Evolutionary conservation across 2,888 invertebrate species (phyloP).

Genomic region (Rhagium mordax): DNA sequence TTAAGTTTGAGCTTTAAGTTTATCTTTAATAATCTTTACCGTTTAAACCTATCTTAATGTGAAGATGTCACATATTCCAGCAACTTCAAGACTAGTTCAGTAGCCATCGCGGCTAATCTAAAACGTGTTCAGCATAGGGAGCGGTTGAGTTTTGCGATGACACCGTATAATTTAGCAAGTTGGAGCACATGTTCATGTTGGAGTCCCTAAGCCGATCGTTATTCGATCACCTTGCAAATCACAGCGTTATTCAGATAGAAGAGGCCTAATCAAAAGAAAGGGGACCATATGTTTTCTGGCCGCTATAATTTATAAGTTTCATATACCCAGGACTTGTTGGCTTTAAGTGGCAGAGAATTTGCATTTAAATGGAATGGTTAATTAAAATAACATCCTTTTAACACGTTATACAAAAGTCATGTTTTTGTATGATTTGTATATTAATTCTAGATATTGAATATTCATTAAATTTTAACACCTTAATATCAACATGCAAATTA

Average conservation of each 20-base stretch:
- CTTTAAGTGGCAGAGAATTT: conserved; percentile 43
- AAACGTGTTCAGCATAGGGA: conserved; percentile 65
- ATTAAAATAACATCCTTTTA: conserved; percentile 48
- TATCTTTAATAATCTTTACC: conserved; percentile 39
- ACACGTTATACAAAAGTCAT: conserved; percentile 43
- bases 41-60: conserved; percentile 36
- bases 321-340: conserved; percentile 33
- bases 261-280: conserved; percentile 26
- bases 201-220: conserved; percentile 33
- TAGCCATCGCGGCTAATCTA: conserved; percentile 63
- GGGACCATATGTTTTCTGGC: conserved; percentile 27
- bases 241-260: conserved; percentile 25
- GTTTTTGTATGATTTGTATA: conserved; percentile 50
- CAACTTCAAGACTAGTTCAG: conserved; percentile 54
- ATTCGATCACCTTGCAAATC: conserved; percentile 34
- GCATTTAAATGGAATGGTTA: conserved; percentile 52
- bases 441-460: conserved; percentile 50
- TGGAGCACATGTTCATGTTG: conserved; percentile 51
- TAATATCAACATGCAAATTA: conserved; percentile 47
- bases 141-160: conserved; percentile 61
- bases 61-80: conserved; percentile 40
- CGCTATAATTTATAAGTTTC: conserved; percentile 35
- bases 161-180: conserved; percentile 66
- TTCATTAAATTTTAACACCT: conserved; percentile 48
- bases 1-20: neutral